Evolutionary conservation across 2,888 invertebrate species (phyloP).

Genomic region (Lycocerus yunnanus): DNA sequence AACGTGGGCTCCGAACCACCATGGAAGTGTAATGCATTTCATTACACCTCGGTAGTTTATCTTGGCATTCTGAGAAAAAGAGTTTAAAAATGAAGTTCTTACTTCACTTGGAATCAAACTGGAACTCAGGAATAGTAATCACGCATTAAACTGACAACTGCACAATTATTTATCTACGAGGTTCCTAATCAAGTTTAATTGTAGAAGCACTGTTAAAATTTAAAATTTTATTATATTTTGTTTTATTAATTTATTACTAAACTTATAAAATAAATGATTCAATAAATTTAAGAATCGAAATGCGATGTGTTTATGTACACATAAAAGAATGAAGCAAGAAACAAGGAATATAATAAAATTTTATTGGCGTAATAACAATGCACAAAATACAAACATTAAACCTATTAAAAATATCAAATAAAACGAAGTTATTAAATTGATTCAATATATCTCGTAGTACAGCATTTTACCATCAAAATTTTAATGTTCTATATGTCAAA

Average conservation of each 20-base stretch:
- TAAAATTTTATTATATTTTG: background rate
- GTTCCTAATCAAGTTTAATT: too few species aligned
- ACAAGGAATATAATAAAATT: background rate
- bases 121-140: too few species aligned
- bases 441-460: conserved; percentile 22
- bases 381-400: background rate
- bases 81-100: too few species aligned
- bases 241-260: background rate
- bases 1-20: too few species aligned
- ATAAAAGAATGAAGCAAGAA: background rate
- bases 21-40: too few species aligned
- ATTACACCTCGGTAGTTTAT: too few species aligned
- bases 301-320: background rate
- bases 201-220: too few species aligned
- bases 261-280: background rate
- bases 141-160: too few species aligned
- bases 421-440: conserved; percentile 7
- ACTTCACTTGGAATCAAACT: too few species aligned
- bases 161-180: too few species aligned
- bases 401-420: conserved; percentile 3
- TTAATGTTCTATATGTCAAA: conserved; percentile 20
- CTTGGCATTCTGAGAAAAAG: too few species aligned
- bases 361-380: conserved; percentile 4
- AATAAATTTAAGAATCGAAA: background rate
- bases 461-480: conserved; percentile 22